These are phyloP conservation scores for Melospiza georgiana DNA, from an alignment of 2,113 vertebrate genomes.

Conservation along the genomic window DNA sequence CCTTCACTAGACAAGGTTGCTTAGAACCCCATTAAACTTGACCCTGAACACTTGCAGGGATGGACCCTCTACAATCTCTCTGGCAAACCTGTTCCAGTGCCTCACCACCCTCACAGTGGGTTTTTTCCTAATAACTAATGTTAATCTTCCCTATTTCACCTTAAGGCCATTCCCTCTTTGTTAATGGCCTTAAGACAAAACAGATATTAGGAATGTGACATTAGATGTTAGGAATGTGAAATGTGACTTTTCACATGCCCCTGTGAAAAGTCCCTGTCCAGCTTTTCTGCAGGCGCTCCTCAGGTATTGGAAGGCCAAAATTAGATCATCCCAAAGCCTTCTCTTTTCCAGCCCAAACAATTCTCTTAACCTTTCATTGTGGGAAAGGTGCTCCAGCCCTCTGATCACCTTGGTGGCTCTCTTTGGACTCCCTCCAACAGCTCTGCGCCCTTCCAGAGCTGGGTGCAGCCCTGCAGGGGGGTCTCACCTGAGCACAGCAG, in stretches of 20 bases:
- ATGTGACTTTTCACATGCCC: too few relatives aligned
- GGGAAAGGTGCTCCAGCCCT: not conserved
- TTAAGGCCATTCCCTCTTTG: not conserved
- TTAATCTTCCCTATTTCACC: not conserved
- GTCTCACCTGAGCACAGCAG: not conserved
- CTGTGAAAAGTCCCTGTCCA: not conserved
- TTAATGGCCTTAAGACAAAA: not conserved
- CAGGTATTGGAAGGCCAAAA: not conserved
- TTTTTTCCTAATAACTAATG: not conserved
- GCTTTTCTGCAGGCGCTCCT: not conserved
- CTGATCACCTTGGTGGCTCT: not conserved
- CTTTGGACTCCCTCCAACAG: not conserved
- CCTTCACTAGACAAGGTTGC: not conserved
- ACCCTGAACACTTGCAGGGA: not conserved
- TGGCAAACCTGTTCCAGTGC: not conserved
- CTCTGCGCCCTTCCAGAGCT: not conserved
- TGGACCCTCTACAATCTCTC: not conserved
- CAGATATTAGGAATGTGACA: too few relatives aligned
- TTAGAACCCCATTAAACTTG: not conserved
- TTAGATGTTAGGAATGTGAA: too few relatives aligned
- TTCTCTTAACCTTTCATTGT: not conserved
- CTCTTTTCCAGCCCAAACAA: not conserved
- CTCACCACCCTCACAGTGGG: too few relatives aligned
- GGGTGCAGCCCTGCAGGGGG: not conserved
- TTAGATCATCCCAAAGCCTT: not conserved